Evolutionary conservation across 2,113 vertebrate genomes (phyloP).

Genomic region (Bothrops jararaca): DNA sequence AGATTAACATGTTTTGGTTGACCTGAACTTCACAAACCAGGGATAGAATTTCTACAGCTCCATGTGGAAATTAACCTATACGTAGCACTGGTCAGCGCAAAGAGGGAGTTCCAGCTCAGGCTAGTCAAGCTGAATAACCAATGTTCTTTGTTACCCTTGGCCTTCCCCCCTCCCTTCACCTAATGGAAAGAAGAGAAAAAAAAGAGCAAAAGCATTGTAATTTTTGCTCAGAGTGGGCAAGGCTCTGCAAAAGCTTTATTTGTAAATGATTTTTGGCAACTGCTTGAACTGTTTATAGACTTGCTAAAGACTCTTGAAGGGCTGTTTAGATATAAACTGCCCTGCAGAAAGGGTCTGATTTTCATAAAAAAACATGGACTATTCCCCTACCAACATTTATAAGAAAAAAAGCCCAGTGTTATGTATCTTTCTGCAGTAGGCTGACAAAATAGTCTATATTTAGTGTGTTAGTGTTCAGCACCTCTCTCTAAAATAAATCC

Average conservation of each 20-base stretch:
- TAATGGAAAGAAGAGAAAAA: constrained; percentile 57
- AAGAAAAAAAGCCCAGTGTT: constrained; percentile 6
- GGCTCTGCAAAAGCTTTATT: constrained; percentile 55
- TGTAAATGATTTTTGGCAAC: constrained; percentile 48
- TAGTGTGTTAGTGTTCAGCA: constrained; percentile 6
- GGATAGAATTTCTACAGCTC: constrained; percentile 81
- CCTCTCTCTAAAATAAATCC: neutral
- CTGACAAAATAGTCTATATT: neutral
- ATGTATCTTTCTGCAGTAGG: neutral
- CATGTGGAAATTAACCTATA: constrained; percentile 85
- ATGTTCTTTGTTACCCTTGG: constrained; percentile 73
- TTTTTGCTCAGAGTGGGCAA: constrained; percentile 33
- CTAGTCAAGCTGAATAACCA: constrained; percentile 79
- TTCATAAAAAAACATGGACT: neutral
- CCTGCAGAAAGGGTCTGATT: neutral
- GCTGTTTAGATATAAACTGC: constrained; percentile 12
- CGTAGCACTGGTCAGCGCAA: constrained; percentile 76
- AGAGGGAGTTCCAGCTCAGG: constrained; percentile 69
- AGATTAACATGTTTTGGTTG: constrained; percentile 87
- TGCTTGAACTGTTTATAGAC: neutral
- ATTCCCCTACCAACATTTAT: neutral
- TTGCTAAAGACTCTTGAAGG: constrained; percentile 14
- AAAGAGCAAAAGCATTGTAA: accelerated
- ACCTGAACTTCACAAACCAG: constrained; percentile 74
- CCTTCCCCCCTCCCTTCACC: constrained; percentile 45